phyloP scores from a whole-genome alignment of 2,888 invertebrate species.

The Plemyria rubiginata region DNA sequence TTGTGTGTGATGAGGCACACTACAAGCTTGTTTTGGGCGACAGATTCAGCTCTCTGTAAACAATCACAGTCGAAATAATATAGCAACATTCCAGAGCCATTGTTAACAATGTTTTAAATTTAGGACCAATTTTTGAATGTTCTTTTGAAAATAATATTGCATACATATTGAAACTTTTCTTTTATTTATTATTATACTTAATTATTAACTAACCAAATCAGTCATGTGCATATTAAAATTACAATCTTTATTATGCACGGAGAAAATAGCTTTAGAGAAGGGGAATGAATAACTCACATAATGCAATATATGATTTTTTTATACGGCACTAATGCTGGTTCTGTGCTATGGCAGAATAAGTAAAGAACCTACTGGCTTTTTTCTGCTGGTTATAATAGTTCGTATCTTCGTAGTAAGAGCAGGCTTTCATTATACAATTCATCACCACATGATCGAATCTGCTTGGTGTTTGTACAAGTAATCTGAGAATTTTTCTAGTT shows the following conservation, averaged over 20 bases:
- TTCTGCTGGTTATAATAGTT: background rate
- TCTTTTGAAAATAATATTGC: conserved; percentile 85
- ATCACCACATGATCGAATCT: conserved; percentile 87
- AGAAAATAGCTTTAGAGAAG: conserved; percentile 69
- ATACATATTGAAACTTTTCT: conserved; percentile 77
- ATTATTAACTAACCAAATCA: conserved; percentile 34
- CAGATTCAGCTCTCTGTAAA: conserved; percentile 72
- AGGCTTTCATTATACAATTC: too few relatives aligned
- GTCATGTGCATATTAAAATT: conserved; percentile 40
- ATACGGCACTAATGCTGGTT: conserved; percentile 36
- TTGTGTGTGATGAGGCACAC: conserved; percentile 40
- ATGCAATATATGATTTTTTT: background rate
- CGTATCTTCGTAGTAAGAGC: background rate
- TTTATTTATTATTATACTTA: conserved; percentile 48
- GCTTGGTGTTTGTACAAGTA: conserved; percentile 82
- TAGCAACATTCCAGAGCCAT: conserved; percentile 83
- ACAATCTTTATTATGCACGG: conserved; percentile 44
- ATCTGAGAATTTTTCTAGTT: conserved; percentile 79
- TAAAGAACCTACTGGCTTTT: background rate
- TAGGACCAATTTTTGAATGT: conserved; percentile 85
- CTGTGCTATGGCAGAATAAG: background rate
- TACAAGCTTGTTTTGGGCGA: conserved; percentile 30
- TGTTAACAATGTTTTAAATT: conserved; percentile 84
- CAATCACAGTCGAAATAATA: conserved; percentile 67
- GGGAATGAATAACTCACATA: too few relatives aligned